phyloP scores from a whole-genome alignment of 2,113 vertebrate genomes.

The Cardinalis cardinalis region DNA sequence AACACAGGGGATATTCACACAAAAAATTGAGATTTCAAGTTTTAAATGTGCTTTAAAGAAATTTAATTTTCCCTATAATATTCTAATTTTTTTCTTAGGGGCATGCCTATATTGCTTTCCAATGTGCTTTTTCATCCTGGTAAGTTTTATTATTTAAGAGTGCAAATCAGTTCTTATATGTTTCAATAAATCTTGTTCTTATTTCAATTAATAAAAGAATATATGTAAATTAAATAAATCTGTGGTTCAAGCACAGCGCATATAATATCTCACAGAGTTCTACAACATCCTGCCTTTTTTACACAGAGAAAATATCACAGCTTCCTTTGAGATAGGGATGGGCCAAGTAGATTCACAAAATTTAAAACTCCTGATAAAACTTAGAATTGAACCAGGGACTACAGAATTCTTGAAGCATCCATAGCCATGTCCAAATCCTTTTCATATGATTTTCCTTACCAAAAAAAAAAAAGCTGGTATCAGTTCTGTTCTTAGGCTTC shows the following conservation, averaged over 20 bases:
- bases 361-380: neutral
- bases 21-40: neutral
- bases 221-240: neutral
- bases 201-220: neutral
- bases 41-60: neutral
- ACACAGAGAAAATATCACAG: neutral
- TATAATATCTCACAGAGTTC: neutral
- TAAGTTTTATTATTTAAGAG: neutral
- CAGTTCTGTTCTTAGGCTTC: neutral
- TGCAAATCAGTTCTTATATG: neutral
- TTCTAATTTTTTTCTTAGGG: neutral
- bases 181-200: neutral
- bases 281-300: neutral
- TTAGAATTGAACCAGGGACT: neutral
- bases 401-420: neutral
- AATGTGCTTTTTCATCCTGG: neutral
- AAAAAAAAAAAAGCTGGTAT: neutral
- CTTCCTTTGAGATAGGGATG: neutral
- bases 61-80: neutral
- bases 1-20: neutral
- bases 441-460: neutral
- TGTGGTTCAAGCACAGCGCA: neutral
- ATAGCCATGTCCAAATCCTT: neutral
- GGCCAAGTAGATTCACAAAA: neutral
- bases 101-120: neutral